Evolutionary conservation across 2,888 invertebrate species (phyloP).

Genomic region (Strigamia crassipes): DNA sequence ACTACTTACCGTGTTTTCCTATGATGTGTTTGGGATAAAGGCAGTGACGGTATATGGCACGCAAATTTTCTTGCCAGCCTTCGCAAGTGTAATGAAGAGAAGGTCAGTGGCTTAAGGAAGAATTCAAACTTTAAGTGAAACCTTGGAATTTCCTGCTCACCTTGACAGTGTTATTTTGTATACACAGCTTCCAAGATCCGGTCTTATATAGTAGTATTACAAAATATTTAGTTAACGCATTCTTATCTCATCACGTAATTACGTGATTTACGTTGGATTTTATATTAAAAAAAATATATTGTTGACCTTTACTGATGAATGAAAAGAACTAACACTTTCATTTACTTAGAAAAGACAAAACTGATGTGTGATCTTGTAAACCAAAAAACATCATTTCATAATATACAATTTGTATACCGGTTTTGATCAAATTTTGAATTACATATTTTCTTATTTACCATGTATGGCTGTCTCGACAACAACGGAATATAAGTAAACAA

Average conservation of each 20-base stretch:
- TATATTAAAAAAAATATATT: too few species aligned
- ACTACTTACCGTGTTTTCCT: conserved; percentile 10
- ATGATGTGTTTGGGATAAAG: background rate
- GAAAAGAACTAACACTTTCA: too few species aligned
- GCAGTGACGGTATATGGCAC: background rate
- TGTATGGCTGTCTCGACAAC: too few species aligned
- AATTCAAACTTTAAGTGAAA: conserved; percentile 17
- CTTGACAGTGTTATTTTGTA: conserved; percentile 18
- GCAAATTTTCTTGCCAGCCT: background rate
- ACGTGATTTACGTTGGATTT: background rate
- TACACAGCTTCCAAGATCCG: conserved; percentile 22
- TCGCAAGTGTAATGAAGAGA: background rate
- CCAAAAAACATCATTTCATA: too few species aligned
- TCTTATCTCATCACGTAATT: background rate
- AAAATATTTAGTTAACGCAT: background rate
- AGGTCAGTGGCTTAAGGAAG: conserved; percentile 39
- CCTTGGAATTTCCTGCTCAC: conserved; percentile 42
- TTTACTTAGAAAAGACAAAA: too few species aligned
- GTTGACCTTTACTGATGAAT: too few species aligned
- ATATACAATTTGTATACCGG: too few species aligned
- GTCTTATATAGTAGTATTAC: conserved; percentile 10
- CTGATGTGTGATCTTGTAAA: too few species aligned
- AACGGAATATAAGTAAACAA: too few species aligned
- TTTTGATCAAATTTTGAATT: too few species aligned
- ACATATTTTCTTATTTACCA: too few species aligned